Conservation (phyloP, 2,797 vertebrate genomes). For the Odontamblyopus rebecca region DNA sequence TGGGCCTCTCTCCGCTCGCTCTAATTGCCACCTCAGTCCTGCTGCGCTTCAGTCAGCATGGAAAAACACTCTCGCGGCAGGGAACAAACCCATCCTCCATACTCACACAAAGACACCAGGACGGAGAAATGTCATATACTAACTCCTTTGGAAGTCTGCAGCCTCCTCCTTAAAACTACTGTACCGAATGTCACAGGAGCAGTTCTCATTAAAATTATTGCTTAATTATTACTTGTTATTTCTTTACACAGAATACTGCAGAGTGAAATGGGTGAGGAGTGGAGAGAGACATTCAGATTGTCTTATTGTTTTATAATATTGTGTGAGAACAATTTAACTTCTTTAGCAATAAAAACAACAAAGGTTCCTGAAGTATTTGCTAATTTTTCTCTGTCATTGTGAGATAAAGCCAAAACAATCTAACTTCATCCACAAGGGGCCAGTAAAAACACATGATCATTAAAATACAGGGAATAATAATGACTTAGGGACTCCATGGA, state of each 20-base stretch:
- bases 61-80: conserved; percentile 61
- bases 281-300: neutral
- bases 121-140: conserved; percentile 34
- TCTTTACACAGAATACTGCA: neutral
- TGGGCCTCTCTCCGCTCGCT: conserved; percentile 53
- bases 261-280: neutral
- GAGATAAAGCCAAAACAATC: too few relatives aligned
- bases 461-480: neutral
- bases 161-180: neutral
- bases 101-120: conserved; percentile 54
- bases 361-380: too few relatives aligned
- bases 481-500: neutral
- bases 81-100: conserved; percentile 56
- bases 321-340: too few relatives aligned
- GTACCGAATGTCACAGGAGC: neutral
- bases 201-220: neutral
- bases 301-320: too few relatives aligned
- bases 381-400: too few relatives aligned
- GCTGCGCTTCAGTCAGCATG: conserved; percentile 69
- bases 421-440: too few relatives aligned
- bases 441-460: neutral
- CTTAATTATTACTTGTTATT: neutral
- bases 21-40: conserved; percentile 70
- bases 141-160: conserved; percentile 42
- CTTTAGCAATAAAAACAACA: too few relatives aligned